A percentile compares a stretch with the other conserved stretches of the same genome.
phyloP scores from a whole-genome alignment of 1,140 invertebrate species.

The Trichoplusia ni region DNA sequence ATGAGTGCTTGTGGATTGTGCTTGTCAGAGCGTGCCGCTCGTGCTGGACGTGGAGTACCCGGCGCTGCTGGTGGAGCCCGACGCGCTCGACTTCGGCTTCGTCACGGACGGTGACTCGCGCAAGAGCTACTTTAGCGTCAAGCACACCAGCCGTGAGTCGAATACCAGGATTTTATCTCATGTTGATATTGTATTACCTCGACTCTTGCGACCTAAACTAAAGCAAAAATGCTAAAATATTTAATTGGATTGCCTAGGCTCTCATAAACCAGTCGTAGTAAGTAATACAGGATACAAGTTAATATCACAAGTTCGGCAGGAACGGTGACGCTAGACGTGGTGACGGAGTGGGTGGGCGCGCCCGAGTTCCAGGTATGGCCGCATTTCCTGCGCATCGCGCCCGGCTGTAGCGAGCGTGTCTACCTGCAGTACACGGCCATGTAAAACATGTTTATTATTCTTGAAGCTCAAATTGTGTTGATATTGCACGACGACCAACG shows the following conservation, averaged over 20 bases:
- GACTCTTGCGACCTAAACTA: not conserved
- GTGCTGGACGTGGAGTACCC: conserved; percentile 53
- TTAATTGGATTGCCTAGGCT: too few relatives aligned
- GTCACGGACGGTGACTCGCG: conserved; percentile 49
- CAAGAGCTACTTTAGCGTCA: conserved; percentile 56
- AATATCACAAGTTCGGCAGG: conserved; percentile 25
- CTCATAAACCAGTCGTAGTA: too few relatives aligned
- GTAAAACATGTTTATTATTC: not conserved
- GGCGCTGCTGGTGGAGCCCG: conserved; percentile 37
- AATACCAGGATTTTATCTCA: too few relatives aligned
- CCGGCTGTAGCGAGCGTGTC: conserved; percentile 11
- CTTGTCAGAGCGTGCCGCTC: conserved; percentile 43
- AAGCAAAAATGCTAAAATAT: too few relatives aligned
- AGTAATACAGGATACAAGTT: too few relatives aligned
- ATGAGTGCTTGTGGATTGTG: not conserved
- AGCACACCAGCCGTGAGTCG: conserved; percentile 55
- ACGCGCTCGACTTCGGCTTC: conserved; percentile 46
- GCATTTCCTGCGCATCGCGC: conserved; percentile 15
- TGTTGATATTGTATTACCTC: not conserved
- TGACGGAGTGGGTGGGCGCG: conserved; percentile 27
- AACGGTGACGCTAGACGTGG: conserved; percentile 26
- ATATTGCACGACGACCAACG: not conserved
- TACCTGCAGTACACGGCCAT: conserved; percentile 47
- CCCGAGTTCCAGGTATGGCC: conserved; percentile 35
- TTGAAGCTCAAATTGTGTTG: too few relatives aligned